Evolutionary conservation across 1,140 invertebrate genomes (phyloP).

Genomic region (Heliconius melpomene): DNA sequence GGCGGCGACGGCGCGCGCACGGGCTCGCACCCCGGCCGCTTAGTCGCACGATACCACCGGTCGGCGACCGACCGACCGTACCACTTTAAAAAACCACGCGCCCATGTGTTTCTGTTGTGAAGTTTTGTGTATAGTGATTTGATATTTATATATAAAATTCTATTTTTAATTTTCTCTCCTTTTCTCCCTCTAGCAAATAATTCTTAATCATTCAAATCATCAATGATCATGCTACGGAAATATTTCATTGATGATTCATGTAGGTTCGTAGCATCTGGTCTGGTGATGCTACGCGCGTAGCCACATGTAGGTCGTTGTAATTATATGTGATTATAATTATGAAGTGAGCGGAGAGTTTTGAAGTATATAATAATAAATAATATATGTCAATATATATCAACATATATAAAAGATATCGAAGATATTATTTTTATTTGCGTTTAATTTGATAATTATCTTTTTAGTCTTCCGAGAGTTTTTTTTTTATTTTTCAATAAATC

Average conservation of each 20-base stretch:
- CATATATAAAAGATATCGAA: too few relatives aligned
- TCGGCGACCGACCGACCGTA: conserved; percentile 53
- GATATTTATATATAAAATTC: not conserved
- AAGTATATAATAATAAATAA: not conserved
- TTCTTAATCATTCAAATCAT: not conserved
- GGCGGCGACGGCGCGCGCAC: conserved; percentile 66
- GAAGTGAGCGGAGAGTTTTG: not conserved
- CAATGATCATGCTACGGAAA: conserved; percentile 5
- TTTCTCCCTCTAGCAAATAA: not conserved
- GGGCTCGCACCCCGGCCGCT: conserved; percentile 45
- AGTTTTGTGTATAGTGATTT: conserved; percentile 37
- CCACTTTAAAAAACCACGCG: conserved; percentile 49
- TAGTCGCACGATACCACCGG: conserved; percentile 50
- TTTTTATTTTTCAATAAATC: not conserved
- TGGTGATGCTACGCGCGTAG: conserved; percentile 35
- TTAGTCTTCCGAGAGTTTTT: too few relatives aligned
- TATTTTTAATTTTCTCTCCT: not conserved
- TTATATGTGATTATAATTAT: not conserved
- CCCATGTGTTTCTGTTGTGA: conserved; percentile 63
- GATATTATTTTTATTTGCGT: too few relatives aligned
- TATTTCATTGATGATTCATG: conserved; percentile 38
- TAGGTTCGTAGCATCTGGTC: conserved; percentile 15
- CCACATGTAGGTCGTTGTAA: conserved; percentile 28
- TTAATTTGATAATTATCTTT: too few relatives aligned
- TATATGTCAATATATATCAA: not conserved